phyloP scores from a whole-genome alignment of 2,888 invertebrate species.

The Ganaspis brasiliensis region DNA sequence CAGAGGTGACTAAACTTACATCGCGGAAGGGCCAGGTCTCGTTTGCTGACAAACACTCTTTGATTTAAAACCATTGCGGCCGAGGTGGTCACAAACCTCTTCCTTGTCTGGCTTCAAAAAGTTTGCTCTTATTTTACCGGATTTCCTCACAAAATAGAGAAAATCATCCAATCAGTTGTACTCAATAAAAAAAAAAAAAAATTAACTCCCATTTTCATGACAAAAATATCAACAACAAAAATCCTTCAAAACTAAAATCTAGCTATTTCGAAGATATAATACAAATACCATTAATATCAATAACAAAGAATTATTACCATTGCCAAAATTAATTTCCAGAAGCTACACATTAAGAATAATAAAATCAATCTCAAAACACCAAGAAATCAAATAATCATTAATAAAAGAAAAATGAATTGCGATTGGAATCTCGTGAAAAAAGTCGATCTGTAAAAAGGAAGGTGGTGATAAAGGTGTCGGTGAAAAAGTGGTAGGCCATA shows the following conservation, averaged over 20 bases:
- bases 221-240: too few species aligned
- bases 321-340: too few species aligned
- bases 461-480: slow-evolving; percentile 27
- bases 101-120: slow-evolving; percentile 46
- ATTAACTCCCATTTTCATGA: not conserved
- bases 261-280: too few species aligned
- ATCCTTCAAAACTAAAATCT: too few species aligned
- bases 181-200: too few species aligned
- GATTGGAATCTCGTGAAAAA: not conserved
- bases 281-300: too few species aligned
- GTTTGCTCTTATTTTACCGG: slow-evolving; percentile 44
- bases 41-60: slow-evolving; percentile 53
- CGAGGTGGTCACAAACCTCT: slow-evolving; percentile 53
- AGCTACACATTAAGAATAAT: too few species aligned
- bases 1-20: slow-evolving; percentile 62
- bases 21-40: slow-evolving; percentile 53
- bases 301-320: too few species aligned
- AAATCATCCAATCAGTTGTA: too few species aligned
- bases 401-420: not conserved
- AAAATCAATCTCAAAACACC: too few species aligned
- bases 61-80: slow-evolving; percentile 59
- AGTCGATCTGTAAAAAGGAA: slow-evolving; percentile 9
- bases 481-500: slow-evolving; percentile 30
- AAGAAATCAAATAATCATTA: too few species aligned
- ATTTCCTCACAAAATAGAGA: slow-evolving; percentile 37